These are phyloP conservation scores for Laticauda colubrina DNA, from an alignment of 2,113 vertebrate species.

Conservation along the genomic window DNA sequence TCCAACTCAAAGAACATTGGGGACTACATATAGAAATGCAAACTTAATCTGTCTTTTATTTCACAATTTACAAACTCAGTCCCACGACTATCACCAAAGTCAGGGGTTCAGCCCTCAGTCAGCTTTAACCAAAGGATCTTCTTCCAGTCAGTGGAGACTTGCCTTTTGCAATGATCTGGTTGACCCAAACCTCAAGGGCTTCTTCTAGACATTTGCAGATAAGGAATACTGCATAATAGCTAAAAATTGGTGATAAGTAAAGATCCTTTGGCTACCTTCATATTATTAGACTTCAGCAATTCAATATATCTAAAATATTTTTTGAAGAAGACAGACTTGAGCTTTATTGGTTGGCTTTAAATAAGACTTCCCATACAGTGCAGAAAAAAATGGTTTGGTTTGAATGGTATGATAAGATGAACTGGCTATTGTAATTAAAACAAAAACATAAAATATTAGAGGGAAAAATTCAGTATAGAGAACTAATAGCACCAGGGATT, in stretches of 20 bases:
- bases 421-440: neutral
- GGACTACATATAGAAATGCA: constrained; percentile 68
- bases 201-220: neutral
- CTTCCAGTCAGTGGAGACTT: neutral
- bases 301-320: neutral
- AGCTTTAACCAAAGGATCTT: neutral
- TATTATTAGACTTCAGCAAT: neutral
- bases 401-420: neutral
- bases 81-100: neutral
- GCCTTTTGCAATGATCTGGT: neutral
- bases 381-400: neutral
- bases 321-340: neutral
- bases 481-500: neutral
- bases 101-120: neutral
- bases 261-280: neutral
- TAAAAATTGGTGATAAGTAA: neutral
- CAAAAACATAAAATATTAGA: neutral
- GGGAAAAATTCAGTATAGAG: neutral
- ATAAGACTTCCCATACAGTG: neutral
- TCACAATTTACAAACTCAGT: neutral
- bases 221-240: neutral
- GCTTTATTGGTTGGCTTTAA: neutral
- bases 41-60: constrained; percentile 41
- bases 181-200: neutral
- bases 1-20: constrained; percentile 75